Conservation (phyloP, 2,113 vertebrate genomes). For the Phocoena sinus region DNA sequence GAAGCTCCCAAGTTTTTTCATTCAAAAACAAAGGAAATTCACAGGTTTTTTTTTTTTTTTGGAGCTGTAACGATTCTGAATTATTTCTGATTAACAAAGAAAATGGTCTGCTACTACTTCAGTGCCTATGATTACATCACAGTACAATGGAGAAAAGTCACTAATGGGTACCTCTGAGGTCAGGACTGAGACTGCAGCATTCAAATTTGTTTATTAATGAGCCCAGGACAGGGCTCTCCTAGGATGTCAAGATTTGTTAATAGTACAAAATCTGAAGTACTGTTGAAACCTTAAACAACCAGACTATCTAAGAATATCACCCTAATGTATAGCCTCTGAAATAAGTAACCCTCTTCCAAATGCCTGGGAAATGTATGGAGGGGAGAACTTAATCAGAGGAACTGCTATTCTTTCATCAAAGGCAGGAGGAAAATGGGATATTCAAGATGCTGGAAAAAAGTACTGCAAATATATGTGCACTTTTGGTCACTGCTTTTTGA, state of each 20-base stretch:
- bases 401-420: conserved; percentile 44
- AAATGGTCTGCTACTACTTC: conserved; percentile 45
- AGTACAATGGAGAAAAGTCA: conserved; percentile 59
- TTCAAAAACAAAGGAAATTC: conserved; percentile 8
- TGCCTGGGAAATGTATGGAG: neutral
- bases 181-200: conserved; percentile 28
- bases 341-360: conserved; percentile 20
- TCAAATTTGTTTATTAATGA: conserved; percentile 67
- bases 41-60: neutral
- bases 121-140: conserved; percentile 32
- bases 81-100: conserved; percentile 67
- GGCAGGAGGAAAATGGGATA: conserved; percentile 43
- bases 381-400: conserved; percentile 36
- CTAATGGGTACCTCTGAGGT: conserved; percentile 60
- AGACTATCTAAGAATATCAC: conserved; percentile 23
- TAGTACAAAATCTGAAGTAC: conserved; percentile 45
- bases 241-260: conserved; percentile 53
- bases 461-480: conserved; percentile 55
- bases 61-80: conserved; percentile 44
- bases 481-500: conserved; percentile 66
- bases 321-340: neutral
- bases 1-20: neutral
- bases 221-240: neutral
- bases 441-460: conserved; percentile 55
- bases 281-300: conserved; percentile 6